phyloP scores from a whole-genome alignment of 64 coral and sea anemone species.

The Stichodactyla helianthus region DNA sequence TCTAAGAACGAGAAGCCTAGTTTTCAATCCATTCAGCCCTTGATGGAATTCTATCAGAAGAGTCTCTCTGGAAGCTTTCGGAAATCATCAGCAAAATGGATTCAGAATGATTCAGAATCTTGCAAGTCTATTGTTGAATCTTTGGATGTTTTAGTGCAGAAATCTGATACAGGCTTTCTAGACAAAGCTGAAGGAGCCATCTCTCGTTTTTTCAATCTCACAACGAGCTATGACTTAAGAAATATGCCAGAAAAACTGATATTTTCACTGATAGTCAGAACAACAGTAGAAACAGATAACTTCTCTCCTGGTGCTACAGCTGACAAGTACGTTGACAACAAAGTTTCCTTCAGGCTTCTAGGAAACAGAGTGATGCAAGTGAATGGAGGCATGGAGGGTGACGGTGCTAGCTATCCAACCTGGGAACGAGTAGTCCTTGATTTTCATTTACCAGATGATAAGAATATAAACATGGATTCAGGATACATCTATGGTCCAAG shows the following conservation, averaged over 20 bases:
- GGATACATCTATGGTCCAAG: too few relatives aligned
- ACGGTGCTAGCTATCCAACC: constrained; percentile 45
- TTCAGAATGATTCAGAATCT: not conserved
- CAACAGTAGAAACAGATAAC: constrained; percentile 25
- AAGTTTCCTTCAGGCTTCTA: constrained; percentile 20
- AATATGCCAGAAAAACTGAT: constrained; percentile 45
- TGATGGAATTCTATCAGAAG: not conserved
- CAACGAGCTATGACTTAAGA: constrained; percentile 22
- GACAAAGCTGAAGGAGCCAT: constrained; percentile 4
- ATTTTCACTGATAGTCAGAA: constrained; percentile 30
- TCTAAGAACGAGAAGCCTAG: constrained; percentile 46
- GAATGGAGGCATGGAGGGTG: constrained; percentile 39
- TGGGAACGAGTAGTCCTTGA: constrained; percentile 41
- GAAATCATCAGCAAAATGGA: not conserved
- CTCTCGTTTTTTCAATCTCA: not conserved
- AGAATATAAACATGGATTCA: constrained; percentile 4
- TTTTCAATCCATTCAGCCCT: not conserved
- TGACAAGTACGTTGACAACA: constrained; percentile 55
- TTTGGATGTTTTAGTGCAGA: constrained; percentile 23
- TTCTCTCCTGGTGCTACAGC: constrained; percentile 53
- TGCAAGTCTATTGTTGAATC: constrained; percentile 24
- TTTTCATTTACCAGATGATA: constrained; percentile 45
- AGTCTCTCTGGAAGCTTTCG: not conserved
- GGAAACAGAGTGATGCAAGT: constrained; percentile 18
- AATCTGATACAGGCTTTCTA: constrained; percentile 23